Evolutionary conservation across 2,797 vertebrate genomes (phyloP).

Genomic region (Cottoperca gobio): DNA sequence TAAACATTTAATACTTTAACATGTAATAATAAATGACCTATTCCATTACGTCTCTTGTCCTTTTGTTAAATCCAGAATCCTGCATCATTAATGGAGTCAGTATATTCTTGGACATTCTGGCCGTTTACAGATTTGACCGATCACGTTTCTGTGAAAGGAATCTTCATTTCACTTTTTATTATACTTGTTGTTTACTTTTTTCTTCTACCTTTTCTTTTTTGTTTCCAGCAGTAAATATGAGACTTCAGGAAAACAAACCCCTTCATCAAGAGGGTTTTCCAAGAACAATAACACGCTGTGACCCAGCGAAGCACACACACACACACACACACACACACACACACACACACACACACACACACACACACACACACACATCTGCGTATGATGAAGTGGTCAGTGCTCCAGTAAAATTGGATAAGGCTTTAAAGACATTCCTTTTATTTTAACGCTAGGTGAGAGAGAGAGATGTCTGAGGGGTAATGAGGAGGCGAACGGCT

Average conservation of each 20-base stretch:
- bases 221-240: constrained; percentile 52
- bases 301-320: constrained; percentile 56
- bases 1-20: background rate
- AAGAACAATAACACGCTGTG: constrained; percentile 64
- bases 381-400: constrained; percentile 80
- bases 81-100: background rate
- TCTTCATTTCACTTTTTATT: constrained; percentile 39
- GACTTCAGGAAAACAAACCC: constrained; percentile 52
- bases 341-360: constrained; percentile 15
- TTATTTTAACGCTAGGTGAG: constrained; percentile 74
- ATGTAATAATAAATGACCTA: background rate
- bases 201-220: constrained; percentile 33
- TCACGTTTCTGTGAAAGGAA: constrained; percentile 31
- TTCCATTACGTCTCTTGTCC: background rate
- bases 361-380: constrained; percentile 72
- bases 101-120: background rate
- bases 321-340: constrained; percentile 7
- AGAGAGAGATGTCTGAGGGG: constrained; percentile 56
- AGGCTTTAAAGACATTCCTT: constrained; percentile 85
- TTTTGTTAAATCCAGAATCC: background rate
- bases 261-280: constrained; percentile 58
- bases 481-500: constrained; percentile 74
- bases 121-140: background rate
- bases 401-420: constrained; percentile 78
- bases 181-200: constrained; percentile 40